These are phyloP conservation scores for Brachycybe producta DNA, from an alignment of 2,888 invertebrate genomes.

Conservation along the genomic window DNA sequence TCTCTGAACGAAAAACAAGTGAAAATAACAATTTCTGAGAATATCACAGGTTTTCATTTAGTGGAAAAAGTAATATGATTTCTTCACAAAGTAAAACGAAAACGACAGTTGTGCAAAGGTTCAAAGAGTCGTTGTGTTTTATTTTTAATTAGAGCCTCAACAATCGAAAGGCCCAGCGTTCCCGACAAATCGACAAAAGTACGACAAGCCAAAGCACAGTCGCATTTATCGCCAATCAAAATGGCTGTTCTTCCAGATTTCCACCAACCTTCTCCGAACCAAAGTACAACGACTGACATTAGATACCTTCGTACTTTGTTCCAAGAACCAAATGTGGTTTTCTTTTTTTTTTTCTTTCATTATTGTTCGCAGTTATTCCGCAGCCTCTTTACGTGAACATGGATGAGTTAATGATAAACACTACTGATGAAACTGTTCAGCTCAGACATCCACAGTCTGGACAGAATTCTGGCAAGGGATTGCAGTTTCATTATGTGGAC, in stretches of 20 bases:
- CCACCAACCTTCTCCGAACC: slow-evolving; percentile 30
- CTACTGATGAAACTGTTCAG: neutral
- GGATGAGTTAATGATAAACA: slow-evolving; percentile 46
- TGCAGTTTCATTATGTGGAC: slow-evolving; percentile 1
- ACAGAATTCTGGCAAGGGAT: neutral
- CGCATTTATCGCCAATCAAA: slow-evolving; percentile 19
- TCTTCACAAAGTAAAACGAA: too few species aligned
- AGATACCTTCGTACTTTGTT: neutral
- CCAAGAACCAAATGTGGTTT: neutral
- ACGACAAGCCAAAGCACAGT: slow-evolving; percentile 17
- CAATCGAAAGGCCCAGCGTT: slow-evolving; percentile 49
- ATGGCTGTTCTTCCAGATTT: slow-evolving; percentile 30
- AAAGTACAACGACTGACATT: slow-evolving; percentile 25
- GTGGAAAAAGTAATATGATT: too few species aligned
- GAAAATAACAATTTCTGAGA: too few species aligned
- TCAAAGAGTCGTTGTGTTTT: too few species aligned
- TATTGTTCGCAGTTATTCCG: slow-evolving; percentile 33
- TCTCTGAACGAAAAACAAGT: too few species aligned
- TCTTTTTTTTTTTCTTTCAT: slow-evolving; percentile 19
- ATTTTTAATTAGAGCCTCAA: neutral
- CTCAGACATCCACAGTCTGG: slow-evolving; percentile 5
- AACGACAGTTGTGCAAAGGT: too few species aligned
- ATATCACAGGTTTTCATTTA: too few species aligned
- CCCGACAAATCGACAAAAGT: slow-evolving; percentile 22
- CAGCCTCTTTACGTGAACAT: slow-evolving; percentile 83